These are phyloP conservation scores for Pipistrellus kuhlii DNA, from an alignment of 2,797 vertebrate genomes.

Conservation along the genomic window DNA sequence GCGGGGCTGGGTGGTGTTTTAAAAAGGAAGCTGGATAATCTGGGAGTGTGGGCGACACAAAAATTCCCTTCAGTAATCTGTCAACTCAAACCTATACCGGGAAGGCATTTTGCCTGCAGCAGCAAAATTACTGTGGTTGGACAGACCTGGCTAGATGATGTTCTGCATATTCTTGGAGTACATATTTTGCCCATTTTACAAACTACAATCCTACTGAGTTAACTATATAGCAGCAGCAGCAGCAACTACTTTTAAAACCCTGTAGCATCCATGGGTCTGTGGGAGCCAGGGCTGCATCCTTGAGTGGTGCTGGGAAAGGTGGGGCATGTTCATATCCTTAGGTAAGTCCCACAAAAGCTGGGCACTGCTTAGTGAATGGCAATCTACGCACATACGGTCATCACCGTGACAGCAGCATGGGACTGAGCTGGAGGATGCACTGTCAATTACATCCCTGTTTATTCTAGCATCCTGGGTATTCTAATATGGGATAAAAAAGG, in stretches of 20 bases:
- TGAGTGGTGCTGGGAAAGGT: not conserved
- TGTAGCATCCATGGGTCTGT: not conserved
- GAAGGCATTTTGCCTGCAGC: conserved; percentile 52
- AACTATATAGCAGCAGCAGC: not conserved
- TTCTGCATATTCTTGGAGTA: not conserved
- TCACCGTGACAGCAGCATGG: conserved; percentile 5
- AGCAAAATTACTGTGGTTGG: conserved; percentile 63
- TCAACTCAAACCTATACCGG: conserved; percentile 34
- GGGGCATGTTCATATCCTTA: not conserved
- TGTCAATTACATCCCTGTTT: not conserved
- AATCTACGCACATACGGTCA: conserved; percentile 64
- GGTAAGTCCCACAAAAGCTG: not conserved
- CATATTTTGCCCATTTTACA: conserved; percentile 59
- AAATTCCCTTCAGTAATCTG: conserved; percentile 44
- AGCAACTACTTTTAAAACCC: not conserved
- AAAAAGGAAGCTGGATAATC: conserved; percentile 39
- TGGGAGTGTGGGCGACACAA: conserved; percentile 28
- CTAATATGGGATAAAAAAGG: conserved; percentile 54
- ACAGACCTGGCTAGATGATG: not conserved
- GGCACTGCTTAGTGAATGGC: conserved; percentile 60
- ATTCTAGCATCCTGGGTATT: not conserved
- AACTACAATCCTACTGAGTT: not conserved
- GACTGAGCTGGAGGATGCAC: not conserved
- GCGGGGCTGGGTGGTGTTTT: not conserved
- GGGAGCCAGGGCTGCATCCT: not conserved